Conservation (phyloP, 2,888 invertebrate species). For the Hypomecis atomaria region DNA sequence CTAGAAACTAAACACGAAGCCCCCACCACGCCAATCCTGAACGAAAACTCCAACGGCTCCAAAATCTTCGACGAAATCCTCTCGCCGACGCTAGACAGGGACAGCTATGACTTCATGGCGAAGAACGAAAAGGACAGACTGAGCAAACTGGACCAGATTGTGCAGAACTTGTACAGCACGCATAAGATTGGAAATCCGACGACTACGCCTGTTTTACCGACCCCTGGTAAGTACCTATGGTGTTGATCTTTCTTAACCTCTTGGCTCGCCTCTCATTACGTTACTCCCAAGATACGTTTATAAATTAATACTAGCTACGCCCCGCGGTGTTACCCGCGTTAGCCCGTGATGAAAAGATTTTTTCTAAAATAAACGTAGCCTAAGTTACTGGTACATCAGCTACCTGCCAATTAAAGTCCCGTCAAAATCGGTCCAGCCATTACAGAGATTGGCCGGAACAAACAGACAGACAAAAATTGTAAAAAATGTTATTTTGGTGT, state of each 20-base stretch:
- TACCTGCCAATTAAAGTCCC: too few relatives aligned
- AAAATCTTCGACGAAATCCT: conserved; percentile 57
- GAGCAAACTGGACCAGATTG: conserved; percentile 78
- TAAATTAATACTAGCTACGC: too few relatives aligned
- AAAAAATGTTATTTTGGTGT: too few relatives aligned
- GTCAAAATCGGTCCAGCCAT: too few relatives aligned
- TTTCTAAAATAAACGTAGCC: too few relatives aligned
- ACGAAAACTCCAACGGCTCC: conserved; percentile 58
- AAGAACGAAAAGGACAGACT: conserved; percentile 71
- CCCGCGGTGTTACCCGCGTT: too few relatives aligned
- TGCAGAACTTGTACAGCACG: conserved; percentile 77
- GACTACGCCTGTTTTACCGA: conserved; percentile 50
- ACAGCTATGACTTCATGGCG: conserved; percentile 48
- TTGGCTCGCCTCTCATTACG: not conserved
- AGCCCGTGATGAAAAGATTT: too few relatives aligned
- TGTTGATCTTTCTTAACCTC: not conserved
- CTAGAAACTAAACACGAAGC: conserved; percentile 58
- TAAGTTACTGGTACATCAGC: too few relatives aligned
- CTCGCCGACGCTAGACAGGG: conserved; percentile 54
- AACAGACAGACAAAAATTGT: too few relatives aligned
- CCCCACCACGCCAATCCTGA: conserved; percentile 50
- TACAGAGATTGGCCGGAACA: too few relatives aligned
- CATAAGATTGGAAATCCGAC: conserved; percentile 71
- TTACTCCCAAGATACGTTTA: not conserved
- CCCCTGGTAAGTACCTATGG: conserved; percentile 47